A percentile compares a stretch with the other conserved stretches of the same genome.
Evolutionary conservation across 2,797 vertebrate genomes (phyloP).

Genomic region (Otolemur crassicaudatus): DNA sequence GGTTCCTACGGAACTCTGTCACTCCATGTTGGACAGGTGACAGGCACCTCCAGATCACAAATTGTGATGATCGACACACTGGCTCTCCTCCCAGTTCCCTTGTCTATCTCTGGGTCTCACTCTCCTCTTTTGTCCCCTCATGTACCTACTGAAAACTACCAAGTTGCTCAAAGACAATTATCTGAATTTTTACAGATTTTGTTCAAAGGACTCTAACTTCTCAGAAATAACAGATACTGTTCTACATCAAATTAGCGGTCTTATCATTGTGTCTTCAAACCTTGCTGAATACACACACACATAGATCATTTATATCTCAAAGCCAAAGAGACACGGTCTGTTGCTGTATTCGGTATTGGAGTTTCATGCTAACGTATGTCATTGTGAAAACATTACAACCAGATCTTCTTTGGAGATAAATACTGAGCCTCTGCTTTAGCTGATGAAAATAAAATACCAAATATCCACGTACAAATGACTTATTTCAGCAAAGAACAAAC

Average conservation of each 20-base stretch:
- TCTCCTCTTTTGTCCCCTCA: not conserved
- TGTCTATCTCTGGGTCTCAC: not conserved
- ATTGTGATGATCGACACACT: not conserved
- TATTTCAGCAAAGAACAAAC: conserved; percentile 83
- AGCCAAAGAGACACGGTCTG: not conserved
- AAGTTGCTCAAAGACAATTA: conserved; percentile 1
- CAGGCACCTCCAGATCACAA: not conserved
- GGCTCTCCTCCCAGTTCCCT: not conserved
- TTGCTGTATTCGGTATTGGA: not conserved
- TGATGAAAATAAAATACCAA: conserved; percentile 80
- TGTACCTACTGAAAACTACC: not conserved
- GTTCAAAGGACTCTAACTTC: conserved; percentile 4
- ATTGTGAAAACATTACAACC: conserved; percentile 52
- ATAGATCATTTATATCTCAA: not conserved
- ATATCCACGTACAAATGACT: conserved; percentile 78
- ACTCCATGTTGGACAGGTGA: not conserved
- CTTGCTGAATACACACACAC: not conserved
- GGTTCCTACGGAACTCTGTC: not conserved
- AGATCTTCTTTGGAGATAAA: conserved; percentile 72
- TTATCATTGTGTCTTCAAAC: not conserved
- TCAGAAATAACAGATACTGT: conserved; percentile 25
- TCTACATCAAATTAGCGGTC: conserved; percentile 12
- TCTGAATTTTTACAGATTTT: conserved; percentile 29
- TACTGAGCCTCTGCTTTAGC: conserved; percentile 79
- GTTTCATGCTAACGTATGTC: not conserved